Percentiles rank a stretch among this genome's conserved stretches.
Conservation (phyloP, 2,797 vertebrate genomes). For the Liparis tanakae region DNA sequence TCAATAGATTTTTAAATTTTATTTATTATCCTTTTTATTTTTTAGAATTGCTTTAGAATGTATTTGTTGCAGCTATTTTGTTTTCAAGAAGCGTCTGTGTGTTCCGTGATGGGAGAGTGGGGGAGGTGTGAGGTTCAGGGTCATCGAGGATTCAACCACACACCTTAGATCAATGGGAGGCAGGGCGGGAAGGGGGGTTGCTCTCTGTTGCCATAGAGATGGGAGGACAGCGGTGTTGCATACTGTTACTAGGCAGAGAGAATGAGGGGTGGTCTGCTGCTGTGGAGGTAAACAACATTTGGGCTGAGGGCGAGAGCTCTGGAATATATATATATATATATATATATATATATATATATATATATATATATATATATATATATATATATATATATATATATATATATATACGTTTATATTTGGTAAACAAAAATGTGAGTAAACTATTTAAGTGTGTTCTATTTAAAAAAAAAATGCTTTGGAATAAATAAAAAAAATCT, state of each 20-base stretch:
- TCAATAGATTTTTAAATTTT: neutral
- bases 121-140: slow-evolving; percentile 57
- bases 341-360: neutral
- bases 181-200: slow-evolving; percentile 52
- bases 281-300: slow-evolving; percentile 55
- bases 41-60: neutral
- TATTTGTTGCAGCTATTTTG: neutral
- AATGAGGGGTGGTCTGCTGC: slow-evolving; percentile 49
- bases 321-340: too few relatives aligned
- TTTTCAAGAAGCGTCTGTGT: neutral
- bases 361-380: neutral
- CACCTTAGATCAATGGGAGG: slow-evolving; percentile 65
- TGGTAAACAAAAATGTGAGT: neutral
- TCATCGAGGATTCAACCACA: slow-evolving; percentile 43
- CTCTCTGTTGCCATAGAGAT: slow-evolving; percentile 84
- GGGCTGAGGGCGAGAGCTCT: neutral
- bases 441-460: neutral
- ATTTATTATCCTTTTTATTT: too few relatives aligned
- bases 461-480: neutral
- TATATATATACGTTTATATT: neutral
- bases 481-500: neutral
- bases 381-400: too few relatives aligned
- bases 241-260: slow-evolving; percentile 79
- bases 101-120: slow-evolving; percentile 29
- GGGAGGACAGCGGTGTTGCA: slow-evolving; percentile 81